A percentile compares a stretch with the other conserved stretches of the same genome.
phyloP scores from a whole-genome alignment of 2,888 invertebrate species.

The Andricus quercusramuli region DNA sequence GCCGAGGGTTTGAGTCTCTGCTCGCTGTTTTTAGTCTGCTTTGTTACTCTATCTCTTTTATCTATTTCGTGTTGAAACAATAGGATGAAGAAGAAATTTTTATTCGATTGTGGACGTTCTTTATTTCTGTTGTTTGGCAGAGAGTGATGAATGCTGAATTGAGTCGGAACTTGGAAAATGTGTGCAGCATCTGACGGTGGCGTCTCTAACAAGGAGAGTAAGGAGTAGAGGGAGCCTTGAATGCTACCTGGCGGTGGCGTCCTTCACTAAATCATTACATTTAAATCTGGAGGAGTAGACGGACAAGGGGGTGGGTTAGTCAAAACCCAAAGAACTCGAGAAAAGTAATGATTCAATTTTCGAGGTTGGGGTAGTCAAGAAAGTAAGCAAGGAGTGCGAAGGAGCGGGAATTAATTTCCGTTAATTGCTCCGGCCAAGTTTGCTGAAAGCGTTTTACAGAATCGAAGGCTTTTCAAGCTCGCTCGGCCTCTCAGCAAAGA shows the following conservation, averaged over 20 bases:
- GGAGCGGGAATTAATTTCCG: conserved; percentile 71
- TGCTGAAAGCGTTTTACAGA: conserved; percentile 45
- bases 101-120: background rate
- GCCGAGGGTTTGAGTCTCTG: conserved; percentile 68
- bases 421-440: conserved; percentile 67
- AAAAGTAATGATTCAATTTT: background rate
- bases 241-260: background rate
- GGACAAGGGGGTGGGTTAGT: background rate
- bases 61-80: conserved; percentile 30
- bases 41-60: conserved; percentile 46
- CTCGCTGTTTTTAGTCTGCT: conserved; percentile 64
- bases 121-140: background rate
- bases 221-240: background rate
- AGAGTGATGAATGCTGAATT: background rate
- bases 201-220: background rate
- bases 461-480: conserved; percentile 50
- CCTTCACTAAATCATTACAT: background rate
- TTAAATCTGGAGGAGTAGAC: background rate
- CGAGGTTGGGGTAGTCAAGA: background rate
- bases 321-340: background rate
- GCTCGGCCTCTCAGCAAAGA: conserved; percentile 40
- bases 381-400: conserved; percentile 45
- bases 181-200: background rate
- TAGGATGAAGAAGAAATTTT: background rate
- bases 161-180: background rate